Base-by-base conservation (phyloP, 2,113 vertebrate species). In the Dinomys branickii region DNA sequence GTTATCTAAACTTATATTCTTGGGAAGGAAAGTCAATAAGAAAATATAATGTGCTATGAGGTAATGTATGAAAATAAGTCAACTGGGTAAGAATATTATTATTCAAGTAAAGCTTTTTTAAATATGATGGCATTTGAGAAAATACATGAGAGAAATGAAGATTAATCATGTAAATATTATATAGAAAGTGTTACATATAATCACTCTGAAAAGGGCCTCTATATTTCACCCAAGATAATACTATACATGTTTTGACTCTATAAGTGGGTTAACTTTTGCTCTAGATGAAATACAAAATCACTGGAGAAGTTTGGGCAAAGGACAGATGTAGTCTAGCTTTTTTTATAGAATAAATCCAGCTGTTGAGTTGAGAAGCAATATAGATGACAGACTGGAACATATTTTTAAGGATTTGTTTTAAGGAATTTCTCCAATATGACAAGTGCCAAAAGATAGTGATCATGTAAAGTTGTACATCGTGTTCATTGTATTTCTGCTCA, bases 251-350 rank as follows among this genome's bases (percentile, higher is more conserved):
- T 73, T n/a, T 90, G 80, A 56, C 47, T 87, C 4, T 38, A 2
- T 35, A 50, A 10, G 11, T 77, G 7, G 30, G 38, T 38, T 73
- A 73, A 22, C 38, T 50, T 94, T 95, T 54, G 41, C 12, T 80
- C 22, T 59, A 11, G 26, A 41, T 91, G 8, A 69, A 89, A 61
- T 13, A 19, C 16, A 90, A 33, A 65, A 73, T 14, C 1, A 77
- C 26, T 38, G 30, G 58, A 65, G 11, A 92, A 56, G 90, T 96
- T 90, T 85, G 20, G 77, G 77, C 7, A 75, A 73, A 92, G 26
- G 52, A 77, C 0, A 65, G 7, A 73, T 65, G 7, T 13, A 7
- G 59, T 65, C 41, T 92, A 17, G 11, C n/a, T 3, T 80, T 90
- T 88, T 97, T 63, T 22, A 78, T 38, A 30, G 38, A 33, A 50